Evolutionary conservation across 2,113 vertebrate species (phyloP).

Genomic region (Ictidomys tridecemlineatus): DNA sequence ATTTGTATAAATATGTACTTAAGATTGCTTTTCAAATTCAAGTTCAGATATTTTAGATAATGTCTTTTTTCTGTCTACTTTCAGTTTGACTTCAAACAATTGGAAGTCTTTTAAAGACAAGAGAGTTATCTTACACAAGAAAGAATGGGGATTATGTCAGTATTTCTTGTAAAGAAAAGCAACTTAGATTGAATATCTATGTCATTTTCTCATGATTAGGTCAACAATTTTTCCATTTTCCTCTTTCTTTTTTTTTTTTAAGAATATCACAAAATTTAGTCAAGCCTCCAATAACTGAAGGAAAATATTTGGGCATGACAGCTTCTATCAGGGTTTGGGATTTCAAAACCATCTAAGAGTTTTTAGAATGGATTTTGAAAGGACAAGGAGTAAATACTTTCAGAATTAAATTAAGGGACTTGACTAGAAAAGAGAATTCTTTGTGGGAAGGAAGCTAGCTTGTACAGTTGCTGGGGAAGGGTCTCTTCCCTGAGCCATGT

Average conservation of each 20-base stretch:
- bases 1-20: constrained; percentile 17
- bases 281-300: constrained; percentile 31
- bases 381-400: background rate
- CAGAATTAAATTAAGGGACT: background rate
- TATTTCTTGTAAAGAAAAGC: constrained; percentile 84
- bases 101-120: constrained; percentile 80
- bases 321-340: background rate
- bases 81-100: constrained; percentile 78
- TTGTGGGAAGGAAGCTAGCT: background rate
- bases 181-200: constrained; percentile 82
- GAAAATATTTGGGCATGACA: background rate
- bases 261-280: background rate
- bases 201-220: constrained; percentile 84
- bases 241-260: background rate
- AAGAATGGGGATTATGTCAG: constrained; percentile 84
- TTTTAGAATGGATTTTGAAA: constrained; percentile 45
- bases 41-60: constrained; percentile 79
- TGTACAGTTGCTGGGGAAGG: background rate
- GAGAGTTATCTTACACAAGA: constrained; percentile 81
- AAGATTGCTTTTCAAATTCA: constrained; percentile 66
- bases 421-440: background rate
- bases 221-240: background rate
- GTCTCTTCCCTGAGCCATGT: background rate
- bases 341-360: constrained; percentile 34
- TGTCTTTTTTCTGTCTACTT: constrained; percentile 71